Evolutionary conservation across 2,888 invertebrate genomes (phyloP), one percentile per base, ranked within the genome.

Genomic region (Orthosia incerta): DNA sequence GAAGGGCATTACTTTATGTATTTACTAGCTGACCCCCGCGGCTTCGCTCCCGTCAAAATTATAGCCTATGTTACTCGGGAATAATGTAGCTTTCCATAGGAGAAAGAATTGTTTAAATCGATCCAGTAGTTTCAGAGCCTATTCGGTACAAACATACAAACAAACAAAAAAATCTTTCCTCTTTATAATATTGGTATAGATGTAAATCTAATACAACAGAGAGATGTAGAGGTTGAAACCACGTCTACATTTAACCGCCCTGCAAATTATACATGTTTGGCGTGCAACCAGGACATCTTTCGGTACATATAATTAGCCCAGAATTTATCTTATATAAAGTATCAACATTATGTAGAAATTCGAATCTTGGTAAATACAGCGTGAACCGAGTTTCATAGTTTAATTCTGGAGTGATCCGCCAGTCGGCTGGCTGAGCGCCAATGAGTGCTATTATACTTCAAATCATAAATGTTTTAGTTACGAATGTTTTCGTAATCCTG

Each of bases 331-430:
- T 66, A 59, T 66, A 59, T 61, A 65, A 64, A 67, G 53, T 74
- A 78, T 78, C 62, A 77, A 71, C 69, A 69, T 71, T 73, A 70
- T 80, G 39, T 72, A 61, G 83, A 78, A 81, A 71, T 60, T 61
- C 59, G 26, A 39, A 73, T 80, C 69, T 78, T 79, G 75, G 74
- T 69, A 68, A 80, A 80, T 57, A 65, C 79, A 68, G 56, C 65
- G 55, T 18, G 66, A 50, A 70, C 79, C 51, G 77, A 77, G 82
- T 78, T 80, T 82, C 71, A 18, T n/a, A 51, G 87, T 89, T 90
- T 89, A 88, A 91, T 89, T 90, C 91, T 89, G 91, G 90, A 89
- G 88, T 83, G 87, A 88, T 86, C 74, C 79, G 69, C 75, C 74
- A 26, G 70, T 71, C 67, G 63, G 61, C 81, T 91, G 91, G 91